Conservation (phyloP, 2,797 vertebrate genomes). For the Coluber constrictor region DNA sequence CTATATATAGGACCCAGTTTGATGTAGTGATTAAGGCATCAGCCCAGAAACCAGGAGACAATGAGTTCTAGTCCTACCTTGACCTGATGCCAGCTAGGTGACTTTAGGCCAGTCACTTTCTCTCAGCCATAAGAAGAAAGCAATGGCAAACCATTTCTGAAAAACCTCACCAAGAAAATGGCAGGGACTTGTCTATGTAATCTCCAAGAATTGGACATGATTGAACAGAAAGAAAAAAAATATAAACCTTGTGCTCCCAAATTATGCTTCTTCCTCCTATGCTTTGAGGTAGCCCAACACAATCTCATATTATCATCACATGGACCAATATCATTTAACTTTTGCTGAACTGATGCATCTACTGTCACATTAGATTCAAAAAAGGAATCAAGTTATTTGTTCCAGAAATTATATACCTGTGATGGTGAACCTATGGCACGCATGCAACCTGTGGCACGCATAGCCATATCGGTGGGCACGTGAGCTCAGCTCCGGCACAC, state of each 20-base stretch:
- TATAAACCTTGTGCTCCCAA: background rate
- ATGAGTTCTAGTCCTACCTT: background rate
- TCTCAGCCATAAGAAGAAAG: background rate
- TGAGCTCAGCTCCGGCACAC: too few relatives aligned
- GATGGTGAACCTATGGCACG: too few relatives aligned
- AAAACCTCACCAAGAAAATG: background rate
- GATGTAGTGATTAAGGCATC: background rate
- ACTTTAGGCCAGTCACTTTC: background rate
- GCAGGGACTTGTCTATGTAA: background rate
- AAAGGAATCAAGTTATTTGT: background rate
- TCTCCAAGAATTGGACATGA: background rate
- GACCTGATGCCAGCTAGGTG: background rate
- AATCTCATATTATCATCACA: too few relatives aligned
- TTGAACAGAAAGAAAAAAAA: background rate
- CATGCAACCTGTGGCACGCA: too few relatives aligned
- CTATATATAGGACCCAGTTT: background rate
- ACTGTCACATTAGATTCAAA: slow-evolving; percentile 1
- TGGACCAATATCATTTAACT: background rate
- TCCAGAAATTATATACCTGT: slow-evolving; percentile 34
- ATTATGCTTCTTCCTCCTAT: background rate
- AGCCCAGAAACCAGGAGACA: background rate
- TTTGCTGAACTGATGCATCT: too few relatives aligned
- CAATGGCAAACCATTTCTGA: background rate
- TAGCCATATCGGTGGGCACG: too few relatives aligned
- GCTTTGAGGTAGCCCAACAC: background rate